Conservation (phyloP, 92 coral and sea anemone species). For the Parazoanthus swiftii region DNA sequence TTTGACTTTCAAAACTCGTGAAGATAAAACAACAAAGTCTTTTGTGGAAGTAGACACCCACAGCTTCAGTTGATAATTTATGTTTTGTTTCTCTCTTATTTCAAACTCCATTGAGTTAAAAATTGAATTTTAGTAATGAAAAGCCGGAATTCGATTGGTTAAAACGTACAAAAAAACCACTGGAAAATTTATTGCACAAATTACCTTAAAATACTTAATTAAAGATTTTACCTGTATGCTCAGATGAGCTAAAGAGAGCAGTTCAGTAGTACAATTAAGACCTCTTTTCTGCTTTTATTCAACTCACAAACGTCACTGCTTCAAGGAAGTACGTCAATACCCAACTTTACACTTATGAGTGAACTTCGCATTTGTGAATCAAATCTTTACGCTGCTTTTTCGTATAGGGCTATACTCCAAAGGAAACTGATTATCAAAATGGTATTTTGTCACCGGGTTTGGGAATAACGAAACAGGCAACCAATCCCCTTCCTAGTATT, state of each 20-base stretch:
- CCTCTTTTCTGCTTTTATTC: neutral
- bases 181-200: neutral
- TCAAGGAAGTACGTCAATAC: too few relatives aligned
- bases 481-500: neutral
- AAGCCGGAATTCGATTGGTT: neutral
- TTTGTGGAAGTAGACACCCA: neutral
- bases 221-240: neutral
- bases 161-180: neutral
- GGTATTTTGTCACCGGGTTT: neutral
- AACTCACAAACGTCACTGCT: neutral
- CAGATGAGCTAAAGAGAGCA: neutral
- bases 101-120: neutral
- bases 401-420: too few relatives aligned
- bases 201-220: too few relatives aligned
- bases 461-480: neutral
- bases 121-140: too few relatives aligned
- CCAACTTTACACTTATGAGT: neutral
- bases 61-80: too few relatives aligned
- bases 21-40: neutral
- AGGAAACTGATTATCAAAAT: too few relatives aligned
- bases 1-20: neutral
- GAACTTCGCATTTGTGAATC: neutral
- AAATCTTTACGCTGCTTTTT: neutral
- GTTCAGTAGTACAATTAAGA: too few relatives aligned
- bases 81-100: neutral